These are phyloP conservation scores for Meloidogyne chitwoodi DNA, from an alignment of 1,140 invertebrate genomes.

Conservation along the genomic window DNA sequence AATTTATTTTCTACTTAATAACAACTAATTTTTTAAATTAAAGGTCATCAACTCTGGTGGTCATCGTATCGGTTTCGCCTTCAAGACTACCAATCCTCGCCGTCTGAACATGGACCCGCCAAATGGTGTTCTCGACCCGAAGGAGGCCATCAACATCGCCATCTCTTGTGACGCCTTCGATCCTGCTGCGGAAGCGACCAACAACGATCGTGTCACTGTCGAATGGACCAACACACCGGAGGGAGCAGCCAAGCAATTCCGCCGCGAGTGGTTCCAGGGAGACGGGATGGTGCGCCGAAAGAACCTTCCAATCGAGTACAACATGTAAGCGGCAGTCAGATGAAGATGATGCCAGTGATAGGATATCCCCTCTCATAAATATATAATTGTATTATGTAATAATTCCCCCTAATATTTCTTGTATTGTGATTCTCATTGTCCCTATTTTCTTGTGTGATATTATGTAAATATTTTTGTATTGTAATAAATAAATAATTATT, in stretches of 20 bases:
- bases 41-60: constrained; percentile 40
- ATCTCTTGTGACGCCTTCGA: constrained; percentile 43
- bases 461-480: no score
- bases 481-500: no score
- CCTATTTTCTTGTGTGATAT: no score
- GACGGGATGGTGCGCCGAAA: constrained; percentile 45
- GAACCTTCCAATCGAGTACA: constrained; percentile 48
- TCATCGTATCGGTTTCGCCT: constrained; percentile 39
- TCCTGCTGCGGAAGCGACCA: constrained; percentile 38
- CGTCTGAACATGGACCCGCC: constrained; percentile 32
- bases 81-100: constrained; percentile 44
- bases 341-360: no score
- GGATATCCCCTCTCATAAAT: no score
- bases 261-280: constrained; percentile 47
- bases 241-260: no score
- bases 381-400: no score
- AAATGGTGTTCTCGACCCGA: no score
- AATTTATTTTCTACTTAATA: background rate
- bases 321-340: background rate
- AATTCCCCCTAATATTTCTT: no score
- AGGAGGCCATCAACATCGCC: constrained; percentile 35
- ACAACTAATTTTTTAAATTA: background rate
- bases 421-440: no score
- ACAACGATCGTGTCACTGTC: constrained; percentile 46
- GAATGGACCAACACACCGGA: no score